Percentiles rank a stretch among this genome's conserved stretches.
Conservation (phyloP, 2,113 vertebrate genomes). For the Nesoenas mayeri region DNA sequence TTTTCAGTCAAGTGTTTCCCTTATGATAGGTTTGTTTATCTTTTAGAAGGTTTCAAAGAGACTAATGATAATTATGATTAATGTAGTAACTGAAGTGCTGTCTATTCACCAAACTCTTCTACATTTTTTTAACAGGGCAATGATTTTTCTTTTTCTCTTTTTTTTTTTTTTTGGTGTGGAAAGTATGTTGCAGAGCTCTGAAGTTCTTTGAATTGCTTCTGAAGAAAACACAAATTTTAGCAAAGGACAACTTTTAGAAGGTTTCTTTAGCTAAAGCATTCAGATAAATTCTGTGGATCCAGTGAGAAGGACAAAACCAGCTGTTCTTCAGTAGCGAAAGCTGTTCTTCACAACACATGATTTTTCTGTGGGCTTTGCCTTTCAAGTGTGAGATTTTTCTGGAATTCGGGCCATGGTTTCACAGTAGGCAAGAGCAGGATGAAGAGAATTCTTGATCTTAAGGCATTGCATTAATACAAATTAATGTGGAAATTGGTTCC, state of each 20-base stretch:
- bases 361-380: neutral
- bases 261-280: neutral
- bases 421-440: neutral
- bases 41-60: neutral
- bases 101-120: neutral
- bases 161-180: neutral
- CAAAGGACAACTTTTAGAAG: neutral
- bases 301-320: neutral
- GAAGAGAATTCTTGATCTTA: slow-evolving; percentile 37
- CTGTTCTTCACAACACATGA: neutral
- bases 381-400: slow-evolving; percentile 21
- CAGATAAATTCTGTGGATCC: neutral
- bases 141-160: neutral
- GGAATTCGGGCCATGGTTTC: neutral
- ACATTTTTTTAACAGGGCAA: neutral
- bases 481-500: slow-evolving; percentile 54
- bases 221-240: neutral
- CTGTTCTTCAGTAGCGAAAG: neutral
- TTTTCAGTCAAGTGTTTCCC: neutral
- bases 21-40: neutral
- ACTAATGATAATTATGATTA: neutral
- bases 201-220: neutral
- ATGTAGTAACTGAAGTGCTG: neutral
- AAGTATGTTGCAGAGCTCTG: neutral
- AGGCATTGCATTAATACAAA: slow-evolving; percentile 37